A percentile compares a stretch with the other conserved stretches of the same genome.
phyloP scores from a whole-genome alignment of 2,888 invertebrate genomes.

The Melanostoma mellinum region DNA sequence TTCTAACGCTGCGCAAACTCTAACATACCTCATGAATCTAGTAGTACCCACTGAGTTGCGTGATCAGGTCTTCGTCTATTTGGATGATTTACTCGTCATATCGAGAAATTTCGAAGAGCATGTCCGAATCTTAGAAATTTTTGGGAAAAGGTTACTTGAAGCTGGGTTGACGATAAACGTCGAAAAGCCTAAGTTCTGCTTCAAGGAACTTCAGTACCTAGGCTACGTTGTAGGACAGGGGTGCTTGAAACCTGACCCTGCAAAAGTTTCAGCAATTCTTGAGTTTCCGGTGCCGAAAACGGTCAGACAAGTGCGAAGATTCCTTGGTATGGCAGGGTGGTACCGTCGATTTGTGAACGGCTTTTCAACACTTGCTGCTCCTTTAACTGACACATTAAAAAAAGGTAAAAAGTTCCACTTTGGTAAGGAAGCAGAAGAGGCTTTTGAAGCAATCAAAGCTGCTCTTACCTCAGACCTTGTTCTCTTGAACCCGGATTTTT shows the following conservation, averaged over 20 bases:
- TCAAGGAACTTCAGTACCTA: constrained; percentile 20
- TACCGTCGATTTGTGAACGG: not conserved
- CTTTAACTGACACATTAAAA: constrained; percentile 42
- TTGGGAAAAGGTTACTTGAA: not conserved
- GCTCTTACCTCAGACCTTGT: not conserved
- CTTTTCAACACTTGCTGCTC: constrained; percentile 45
- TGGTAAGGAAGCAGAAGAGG: not conserved
- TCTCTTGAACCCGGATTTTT: constrained; percentile 48
- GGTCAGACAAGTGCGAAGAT: constrained; percentile 1
- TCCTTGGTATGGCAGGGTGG: constrained; percentile 25
- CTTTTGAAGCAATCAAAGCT: not conserved
- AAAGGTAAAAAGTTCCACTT: not conserved
- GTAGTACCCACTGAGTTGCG: not conserved
- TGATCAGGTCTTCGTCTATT: constrained; percentile 9
- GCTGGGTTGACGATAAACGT: constrained; percentile 45
- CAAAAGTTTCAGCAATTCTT: constrained; percentile 25
- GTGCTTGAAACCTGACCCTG: constrained; percentile 17
- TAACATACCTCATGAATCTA: not conserved
- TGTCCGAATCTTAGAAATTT: not conserved
- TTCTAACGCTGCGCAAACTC: not conserved
- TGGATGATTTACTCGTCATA: constrained; percentile 7
- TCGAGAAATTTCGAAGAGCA: constrained; percentile 8
- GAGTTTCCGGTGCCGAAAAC: constrained; percentile 10
- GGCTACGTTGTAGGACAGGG: constrained; percentile 59
- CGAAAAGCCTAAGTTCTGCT: constrained; percentile 1